Base-by-base conservation (phyloP, 2,888 invertebrate genomes). In the Dicyrtoma fusca region DNA sequence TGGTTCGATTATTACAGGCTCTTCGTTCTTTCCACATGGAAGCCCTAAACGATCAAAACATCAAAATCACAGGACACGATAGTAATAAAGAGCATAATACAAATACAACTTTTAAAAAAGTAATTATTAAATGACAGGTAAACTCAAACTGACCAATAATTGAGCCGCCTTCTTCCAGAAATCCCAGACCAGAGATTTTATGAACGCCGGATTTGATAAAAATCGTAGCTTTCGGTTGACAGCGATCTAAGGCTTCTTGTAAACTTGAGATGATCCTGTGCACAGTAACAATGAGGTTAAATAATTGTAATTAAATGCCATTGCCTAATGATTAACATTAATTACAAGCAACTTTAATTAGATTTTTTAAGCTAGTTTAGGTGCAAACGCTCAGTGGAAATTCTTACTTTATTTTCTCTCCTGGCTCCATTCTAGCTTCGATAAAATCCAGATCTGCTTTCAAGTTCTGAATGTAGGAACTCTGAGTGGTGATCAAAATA, bases 81-180 rank as follows among this genome's bases (percentile, higher is more conserved):
- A n/a, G n/a, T n/a, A 53, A 53, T 53, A 53, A 19, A 53, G 13
- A 19, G 6, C 21, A 11, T 53, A n/a, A n/a, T n/a, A 34, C 34
- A 34, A 5, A 34, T 8, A 34, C 34, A 34, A 34, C 8, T 34
- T n/a, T n/a, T n/a, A n/a, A n/a, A n/a, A n/a, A n/a, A n/a, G n/a
- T n/a, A n/a, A n/a, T n/a, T n/a, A n/a, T n/a, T n/a, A n/a, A n/a
- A n/a, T n/a, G n/a, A n/a, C n/a, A n/a, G n/a, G n/a, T n/a, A n/a
- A n/a, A n/a, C n/a, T 47, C 0, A 25, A 23, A 14, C n/a, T 14
- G n/a, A 69, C 69, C 69, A 10, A 57, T 47, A 13, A 69, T 57
- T 11, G 23, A 21, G 6, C 69, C 69, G 19, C 62, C 69, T 14
- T 62, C 61, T 49, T 69, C 69, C 21, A 69, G n/a, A n/a, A 62